Percentiles rank a stretch among this genome's conserved stretches.
Evolutionary conservation across 2,113 vertebrate species (phyloP).

Genomic region (Epinephelus lanceolatus): DNA sequence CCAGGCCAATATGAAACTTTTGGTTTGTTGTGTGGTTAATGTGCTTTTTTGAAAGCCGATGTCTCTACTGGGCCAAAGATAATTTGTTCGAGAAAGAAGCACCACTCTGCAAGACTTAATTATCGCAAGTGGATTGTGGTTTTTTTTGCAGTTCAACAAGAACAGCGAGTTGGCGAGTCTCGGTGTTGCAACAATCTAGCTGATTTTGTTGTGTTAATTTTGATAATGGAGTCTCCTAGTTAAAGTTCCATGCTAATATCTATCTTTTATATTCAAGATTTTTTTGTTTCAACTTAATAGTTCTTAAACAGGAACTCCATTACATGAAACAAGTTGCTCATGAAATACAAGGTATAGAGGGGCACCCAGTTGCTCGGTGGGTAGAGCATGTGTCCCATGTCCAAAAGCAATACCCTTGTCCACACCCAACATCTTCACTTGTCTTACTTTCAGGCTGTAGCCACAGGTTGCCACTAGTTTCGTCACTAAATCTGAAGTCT

Average conservation of each 20-base stretch:
- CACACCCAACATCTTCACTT: neutral
- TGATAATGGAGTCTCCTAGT: neutral
- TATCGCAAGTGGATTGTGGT: neutral
- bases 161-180: neutral
- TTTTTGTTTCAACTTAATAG: neutral
- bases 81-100: neutral
- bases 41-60: neutral
- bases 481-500: neutral
- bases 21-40: neutral
- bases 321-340: neutral
- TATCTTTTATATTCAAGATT: neutral
- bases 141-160: neutral
- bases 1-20: slow-evolving; percentile 21
- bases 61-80: neutral
- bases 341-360: neutral
- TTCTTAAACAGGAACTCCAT: neutral
- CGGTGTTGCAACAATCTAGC: neutral
- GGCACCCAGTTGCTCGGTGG: too few species aligned
- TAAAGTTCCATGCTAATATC: neutral
- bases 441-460: neutral
- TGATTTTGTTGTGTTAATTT: neutral
- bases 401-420: too few species aligned
- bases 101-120: neutral
- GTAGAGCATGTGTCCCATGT: too few species aligned
- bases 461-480: neutral